Evolutionary conservation across 2,797 vertebrate genomes (phyloP).

Genomic region (Pitangus sulphuratus): DNA sequence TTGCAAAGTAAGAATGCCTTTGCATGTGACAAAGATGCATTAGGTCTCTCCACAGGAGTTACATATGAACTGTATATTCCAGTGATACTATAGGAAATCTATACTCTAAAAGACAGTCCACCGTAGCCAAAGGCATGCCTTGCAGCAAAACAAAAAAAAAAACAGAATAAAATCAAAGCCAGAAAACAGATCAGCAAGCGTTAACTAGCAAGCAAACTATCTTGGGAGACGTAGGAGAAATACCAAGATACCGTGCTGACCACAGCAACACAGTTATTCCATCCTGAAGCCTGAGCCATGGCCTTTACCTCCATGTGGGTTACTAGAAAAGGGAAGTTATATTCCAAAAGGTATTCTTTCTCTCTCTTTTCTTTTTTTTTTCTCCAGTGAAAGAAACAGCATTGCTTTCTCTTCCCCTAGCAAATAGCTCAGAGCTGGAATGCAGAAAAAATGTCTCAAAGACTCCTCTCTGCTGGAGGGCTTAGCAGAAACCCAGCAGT

Average conservation of each 20-base stretch:
- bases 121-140: background rate
- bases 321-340: background rate
- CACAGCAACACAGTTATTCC: background rate
- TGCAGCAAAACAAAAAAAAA: background rate
- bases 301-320: background rate
- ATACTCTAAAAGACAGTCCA: background rate
- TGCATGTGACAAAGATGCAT: background rate
- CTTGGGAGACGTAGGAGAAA: background rate
- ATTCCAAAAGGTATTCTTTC: background rate
- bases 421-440: slow-evolving; percentile 62
- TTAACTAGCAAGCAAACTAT: background rate
- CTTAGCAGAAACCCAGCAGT: slow-evolving; percentile 55
- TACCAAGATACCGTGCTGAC: background rate
- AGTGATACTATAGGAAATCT: background rate
- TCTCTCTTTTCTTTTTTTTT: background rate
- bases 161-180: background rate
- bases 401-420: slow-evolving; percentile 8
- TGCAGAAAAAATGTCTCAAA: slow-evolving; percentile 66
- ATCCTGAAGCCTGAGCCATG: background rate
- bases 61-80: background rate
- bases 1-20: background rate
- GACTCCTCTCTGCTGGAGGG: slow-evolving; percentile 33
- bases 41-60: background rate
- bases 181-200: background rate
- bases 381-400: background rate